phyloP scores from a whole-genome alignment of 2,888 invertebrate genomes.

The Brachyopa scutellaris region DNA sequence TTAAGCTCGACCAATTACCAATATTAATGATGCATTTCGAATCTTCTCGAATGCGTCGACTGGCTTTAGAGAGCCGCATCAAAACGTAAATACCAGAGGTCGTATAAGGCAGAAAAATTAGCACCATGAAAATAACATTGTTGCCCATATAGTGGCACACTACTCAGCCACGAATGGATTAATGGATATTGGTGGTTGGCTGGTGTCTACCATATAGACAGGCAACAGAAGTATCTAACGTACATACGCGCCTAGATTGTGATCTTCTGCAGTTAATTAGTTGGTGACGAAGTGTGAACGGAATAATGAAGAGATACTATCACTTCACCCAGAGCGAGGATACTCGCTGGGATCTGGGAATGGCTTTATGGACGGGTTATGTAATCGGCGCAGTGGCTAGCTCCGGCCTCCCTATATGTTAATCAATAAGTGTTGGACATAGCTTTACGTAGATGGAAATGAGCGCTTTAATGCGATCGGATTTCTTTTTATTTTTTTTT shows the following conservation, averaged over 20 bases:
- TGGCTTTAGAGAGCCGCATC: constrained; percentile 45
- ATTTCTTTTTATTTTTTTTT: constrained; percentile 18
- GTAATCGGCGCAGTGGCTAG: constrained; percentile 17
- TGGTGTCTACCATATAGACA: constrained; percentile 49
- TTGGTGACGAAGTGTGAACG: constrained; percentile 71
- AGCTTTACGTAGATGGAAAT: constrained; percentile 65
- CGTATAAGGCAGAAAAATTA: constrained; percentile 72
- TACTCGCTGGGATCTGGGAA: background rate
- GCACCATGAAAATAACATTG: constrained; percentile 70
- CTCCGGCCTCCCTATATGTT: constrained; percentile 57
- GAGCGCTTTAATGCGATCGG: constrained; percentile 59
- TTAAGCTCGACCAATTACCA: constrained; percentile 45
- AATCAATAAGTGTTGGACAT: constrained; percentile 69
- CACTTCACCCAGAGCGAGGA: constrained; percentile 46
- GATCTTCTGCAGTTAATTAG: constrained; percentile 71
- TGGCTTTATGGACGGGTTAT: constrained; percentile 48
- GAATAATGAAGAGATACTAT: constrained; percentile 70
- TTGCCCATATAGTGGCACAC: constrained; percentile 47
- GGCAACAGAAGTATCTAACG: constrained; percentile 24
- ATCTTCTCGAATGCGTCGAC: constrained; percentile 32
- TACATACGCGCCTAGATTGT: constrained; percentile 49
- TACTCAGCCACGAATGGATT: constrained; percentile 58
- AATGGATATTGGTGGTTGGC: constrained; percentile 49
- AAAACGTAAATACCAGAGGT: constrained; percentile 70
- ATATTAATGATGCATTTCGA: constrained; percentile 62